Base-by-base conservation (phyloP, 2,113 vertebrate species). In the Hippocampus comes region DNA sequence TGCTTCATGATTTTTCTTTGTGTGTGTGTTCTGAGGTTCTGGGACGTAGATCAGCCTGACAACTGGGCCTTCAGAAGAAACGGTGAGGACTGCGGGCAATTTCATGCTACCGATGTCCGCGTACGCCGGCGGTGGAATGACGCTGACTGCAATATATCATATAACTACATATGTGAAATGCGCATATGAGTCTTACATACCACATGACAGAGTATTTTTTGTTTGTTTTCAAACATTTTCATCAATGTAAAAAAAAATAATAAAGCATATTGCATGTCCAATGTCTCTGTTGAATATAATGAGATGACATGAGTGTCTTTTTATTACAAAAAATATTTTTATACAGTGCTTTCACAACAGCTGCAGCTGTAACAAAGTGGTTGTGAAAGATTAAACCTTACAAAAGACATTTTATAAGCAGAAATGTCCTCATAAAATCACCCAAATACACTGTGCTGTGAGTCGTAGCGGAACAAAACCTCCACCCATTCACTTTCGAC, bases 41-140 rank as follows among this genome's bases (percentile, higher is more conserved):
- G 89, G 90, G 90, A 91, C 23, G 0, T 8, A 0, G 89, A 82
- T 66, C 90, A 92, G 67, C 91, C 91, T 2, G 90, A 91, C 21
- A 2, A 91, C 75, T 91, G 88, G 90, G 70, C 81, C 12, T 38
- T 43, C 7, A 66, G 42, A 15, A 59, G 74, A 63, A 87, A 88
- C 3, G 90, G 89, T 42, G 91, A 92, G 34, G 89, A 91, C 82
- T 92, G 91, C 3, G 89, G 86, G 12, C 88, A 92, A 81, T 34
- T 91, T 68, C 89, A 90, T 0, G 0, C 0, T 0, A 9, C 72
- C 6, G 0, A 0, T 0, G 21, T 0, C 51, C 73, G 25, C 27
- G 66, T 9, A 53, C 78, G 71, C 57, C 87, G 77, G 55, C 0
- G 67, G 69, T 91, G 86, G 89, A 92, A 92, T 2, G 91, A 91